These are phyloP conservation scores for Phoxinus dragarum DNA, from an alignment of 2,797 vertebrate species.

Conservation along the genomic window DNA sequence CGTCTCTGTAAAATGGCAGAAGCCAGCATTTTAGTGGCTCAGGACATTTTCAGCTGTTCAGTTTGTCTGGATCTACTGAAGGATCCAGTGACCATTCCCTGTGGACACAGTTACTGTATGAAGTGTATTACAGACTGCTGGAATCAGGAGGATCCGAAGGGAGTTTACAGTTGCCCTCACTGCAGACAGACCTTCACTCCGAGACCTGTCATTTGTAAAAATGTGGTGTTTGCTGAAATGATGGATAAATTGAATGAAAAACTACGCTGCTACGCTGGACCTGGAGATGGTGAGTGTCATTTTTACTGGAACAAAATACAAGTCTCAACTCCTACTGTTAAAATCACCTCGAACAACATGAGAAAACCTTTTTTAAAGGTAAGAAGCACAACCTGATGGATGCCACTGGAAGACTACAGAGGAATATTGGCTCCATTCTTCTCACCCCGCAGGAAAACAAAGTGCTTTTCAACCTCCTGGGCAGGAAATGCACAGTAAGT, in stretches of 20 bases:
- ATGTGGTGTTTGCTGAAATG: not conserved
- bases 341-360: conserved; percentile 1
- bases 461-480: conserved; percentile 85
- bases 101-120: conserved; percentile 8
- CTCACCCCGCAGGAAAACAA: conserved; percentile 91
- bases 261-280: not conserved
- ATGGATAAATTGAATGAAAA: not conserved
- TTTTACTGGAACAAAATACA: not conserved
- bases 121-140: not conserved
- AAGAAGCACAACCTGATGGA: not conserved
- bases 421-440: conserved; percentile 83
- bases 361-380: not conserved
- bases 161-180: not conserved
- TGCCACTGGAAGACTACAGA: not conserved
- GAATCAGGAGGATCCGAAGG: not conserved
- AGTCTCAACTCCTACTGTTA: conserved; percentile 25
- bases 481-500: conserved; percentile 96
- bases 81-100: conserved; percentile 10
- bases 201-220: not conserved
- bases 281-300: conserved; percentile 13
- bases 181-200: not conserved
- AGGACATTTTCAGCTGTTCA: conserved; percentile 7
- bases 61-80: conserved; percentile 5
- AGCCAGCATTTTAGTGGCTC: not conserved
- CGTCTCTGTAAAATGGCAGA: not conserved